These are phyloP conservation scores for Chrysolophus pictus DNA, from an alignment of 2,797 vertebrate genomes.

Conservation along the genomic window DNA sequence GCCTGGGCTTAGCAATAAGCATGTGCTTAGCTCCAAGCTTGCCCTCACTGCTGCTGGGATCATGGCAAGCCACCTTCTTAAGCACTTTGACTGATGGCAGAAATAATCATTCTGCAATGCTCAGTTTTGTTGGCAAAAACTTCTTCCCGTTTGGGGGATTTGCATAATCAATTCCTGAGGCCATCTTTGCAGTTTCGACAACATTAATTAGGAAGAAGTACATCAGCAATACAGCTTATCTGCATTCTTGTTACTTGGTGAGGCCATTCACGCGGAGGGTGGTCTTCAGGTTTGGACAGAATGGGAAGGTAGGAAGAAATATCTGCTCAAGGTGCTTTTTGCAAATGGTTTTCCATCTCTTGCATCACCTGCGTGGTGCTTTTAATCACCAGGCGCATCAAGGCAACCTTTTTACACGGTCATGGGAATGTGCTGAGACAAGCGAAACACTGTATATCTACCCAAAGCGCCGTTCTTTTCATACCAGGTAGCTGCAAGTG, in stretches of 20 bases:
- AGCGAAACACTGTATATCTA: not conserved
- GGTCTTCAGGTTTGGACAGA: not conserved
- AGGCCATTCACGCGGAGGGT: rapidly evolving
- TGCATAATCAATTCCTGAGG: conserved; percentile 1
- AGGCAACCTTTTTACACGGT: not conserved
- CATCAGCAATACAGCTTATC: not conserved
- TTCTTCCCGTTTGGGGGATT: not conserved
- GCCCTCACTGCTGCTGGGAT: not conserved
- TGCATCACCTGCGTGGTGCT: not conserved
- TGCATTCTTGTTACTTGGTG: not conserved
- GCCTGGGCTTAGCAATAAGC: not conserved
- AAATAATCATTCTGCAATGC: not conserved
- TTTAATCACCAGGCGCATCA: not conserved
- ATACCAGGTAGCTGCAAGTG: conserved; percentile 26
- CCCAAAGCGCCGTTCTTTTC: not conserved
- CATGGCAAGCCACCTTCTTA: not conserved
- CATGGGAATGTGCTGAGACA: conserved; percentile 30
- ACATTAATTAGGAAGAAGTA: not conserved
- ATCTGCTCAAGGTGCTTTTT: not conserved
- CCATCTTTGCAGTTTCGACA: not conserved
- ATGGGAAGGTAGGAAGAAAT: not conserved
- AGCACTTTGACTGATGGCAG: not conserved
- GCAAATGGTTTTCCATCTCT: not conserved
- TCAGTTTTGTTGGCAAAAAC: not conserved
- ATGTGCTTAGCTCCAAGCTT: not conserved